Base-by-base conservation (phyloP, 2,797 vertebrate genomes). In the Melopsittacus undulatus region DNA sequence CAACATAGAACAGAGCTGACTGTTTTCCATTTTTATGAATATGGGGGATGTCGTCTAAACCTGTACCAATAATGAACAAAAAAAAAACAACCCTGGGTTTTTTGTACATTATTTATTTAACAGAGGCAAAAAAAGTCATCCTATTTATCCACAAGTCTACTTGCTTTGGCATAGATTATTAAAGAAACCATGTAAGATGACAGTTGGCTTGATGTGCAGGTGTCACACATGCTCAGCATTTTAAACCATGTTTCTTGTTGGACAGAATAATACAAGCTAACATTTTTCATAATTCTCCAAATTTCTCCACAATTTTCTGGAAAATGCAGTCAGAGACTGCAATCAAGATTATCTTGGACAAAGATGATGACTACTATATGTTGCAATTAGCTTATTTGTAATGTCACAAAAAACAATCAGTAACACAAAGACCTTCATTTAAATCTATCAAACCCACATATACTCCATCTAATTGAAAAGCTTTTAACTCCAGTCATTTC, bases 401-500 rank as follows among this genome's bases (percentile, higher is more conserved):
- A 91, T 66, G 49, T 87, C 80, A 95, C 77, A 75, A 90, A 88
- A 95, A 80, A 7, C 66, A 89, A 92, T 89, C 78, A 70, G 76
- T 92, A 91, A 85, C 59, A 92, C 49, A 81, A 95, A 89, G 70
- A 68, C 21, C 36, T 86, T 94, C 20, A 94, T 85, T 89, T 90
- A 80, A 87, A 92, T 78, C 92, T 83, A 40, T 94, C 87, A 97
- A 93, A 87, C 34, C 32, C 57, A 78, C 57, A 78, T 68, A 80
- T 18, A 81, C 62, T 88, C 84, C 57, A 83, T 87, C 84, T 96
- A 93, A 96, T 92, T 95, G 88, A 82, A 96, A 96, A 95, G 94
- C 94, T 96, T 94, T 96, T 95, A 93, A 93, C 76, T 73, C 79
- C 59, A 91, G 59, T 43, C 30, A 90, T 94, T 96, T 96, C 95